Evolutionary conservation across 2,888 invertebrate species (phyloP), one percentile per base, ranked within the genome.

Genomic region (Patella caerulea): DNA sequence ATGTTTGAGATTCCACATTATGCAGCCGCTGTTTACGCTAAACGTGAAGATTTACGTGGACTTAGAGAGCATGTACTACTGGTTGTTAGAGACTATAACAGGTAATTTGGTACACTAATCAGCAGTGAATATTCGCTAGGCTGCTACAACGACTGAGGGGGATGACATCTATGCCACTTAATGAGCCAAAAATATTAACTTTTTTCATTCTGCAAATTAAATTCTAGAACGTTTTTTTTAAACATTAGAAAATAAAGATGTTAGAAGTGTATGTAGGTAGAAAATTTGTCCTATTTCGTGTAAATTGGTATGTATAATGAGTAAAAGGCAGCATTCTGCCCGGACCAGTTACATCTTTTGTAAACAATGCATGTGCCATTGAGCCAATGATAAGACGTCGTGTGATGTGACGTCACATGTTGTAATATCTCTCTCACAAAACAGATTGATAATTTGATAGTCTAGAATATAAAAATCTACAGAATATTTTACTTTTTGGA

Each of bases 1-100:
- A 93, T 93, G 11, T 94, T 94, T 89, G 94, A 95, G 82, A 93
- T 96, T 79, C 96, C 96, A 0, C 91, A 93, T 0, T 93, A 95
- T 79, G 93, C 95, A 0, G 94, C 93, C 79, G 93, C 94, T 86
- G 93, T 96, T 0, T 95, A 94, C 87, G 84, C 87, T 72, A 89
- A 89, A 78, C 82, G 87, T 54, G 91, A 91, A 75, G 91, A 91
- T 71, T 86, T 92, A 29, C 81, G 91, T 69, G 85, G 86, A 15
- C 86, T 89, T n/a, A 77, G 91, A 70, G 92, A 92, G 85, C 88
- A 91, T 80, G 91, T 92, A 0, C 84, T 92, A 45, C 84, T 92
- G 24, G 91, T 92, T 5, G 90, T 92, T 34, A 84, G 91, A 74
- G 92, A 92, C 78, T 92, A 92, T 81, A 92, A 92, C 86, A 90